Percentiles rank a stretch among this genome's conserved stretches.
phyloP scores from a whole-genome alignment of 35 echinoderm and acorn worm species.

The Ptychodera flava region DNA sequence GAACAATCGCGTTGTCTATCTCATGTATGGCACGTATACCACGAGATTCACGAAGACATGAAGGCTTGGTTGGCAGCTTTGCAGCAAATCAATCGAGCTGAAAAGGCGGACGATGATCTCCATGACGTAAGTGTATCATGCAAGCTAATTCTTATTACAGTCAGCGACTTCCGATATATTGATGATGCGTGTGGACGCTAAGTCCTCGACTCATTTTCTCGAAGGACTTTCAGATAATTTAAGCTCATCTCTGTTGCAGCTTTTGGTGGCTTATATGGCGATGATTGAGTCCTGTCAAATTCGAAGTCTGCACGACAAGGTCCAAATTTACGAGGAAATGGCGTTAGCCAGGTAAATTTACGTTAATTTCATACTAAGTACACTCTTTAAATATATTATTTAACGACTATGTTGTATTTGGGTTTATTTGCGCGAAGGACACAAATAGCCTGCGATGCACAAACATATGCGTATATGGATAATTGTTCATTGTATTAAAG shows the following conservation, averaged over 20 bases:
- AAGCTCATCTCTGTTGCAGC: neutral
- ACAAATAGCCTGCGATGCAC: too few species aligned
- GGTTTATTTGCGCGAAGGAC: too few species aligned
- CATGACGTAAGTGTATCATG: conserved; percentile 58
- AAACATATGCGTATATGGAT: too few species aligned
- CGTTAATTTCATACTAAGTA: too few species aligned
- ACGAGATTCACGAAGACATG: conserved; percentile 23
- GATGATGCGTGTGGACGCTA: neutral
- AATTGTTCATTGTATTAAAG: too few species aligned
- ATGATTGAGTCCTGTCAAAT: neutral
- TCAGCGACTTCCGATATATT: neutral
- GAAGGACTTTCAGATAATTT: neutral
- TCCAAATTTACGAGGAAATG: neutral
- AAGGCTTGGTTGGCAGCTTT: conserved; percentile 53
- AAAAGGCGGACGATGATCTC: conserved; percentile 57
- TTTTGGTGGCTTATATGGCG: neutral
- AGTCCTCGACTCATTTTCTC: neutral
- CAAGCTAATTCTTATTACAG: neutral
- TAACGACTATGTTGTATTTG: too few species aligned
- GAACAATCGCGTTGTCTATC: conserved; percentile 93
- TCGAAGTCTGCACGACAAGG: neutral
- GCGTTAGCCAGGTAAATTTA: neutral
- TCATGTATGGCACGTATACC: conserved; percentile 77
- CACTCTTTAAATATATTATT: too few species aligned
- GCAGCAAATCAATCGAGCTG: conserved; percentile 82